A percentile compares a stretch with the other conserved stretches of the same genome.
Conservation (phyloP, 2,888 invertebrate species). For the Drosophila rubida region DNA sequence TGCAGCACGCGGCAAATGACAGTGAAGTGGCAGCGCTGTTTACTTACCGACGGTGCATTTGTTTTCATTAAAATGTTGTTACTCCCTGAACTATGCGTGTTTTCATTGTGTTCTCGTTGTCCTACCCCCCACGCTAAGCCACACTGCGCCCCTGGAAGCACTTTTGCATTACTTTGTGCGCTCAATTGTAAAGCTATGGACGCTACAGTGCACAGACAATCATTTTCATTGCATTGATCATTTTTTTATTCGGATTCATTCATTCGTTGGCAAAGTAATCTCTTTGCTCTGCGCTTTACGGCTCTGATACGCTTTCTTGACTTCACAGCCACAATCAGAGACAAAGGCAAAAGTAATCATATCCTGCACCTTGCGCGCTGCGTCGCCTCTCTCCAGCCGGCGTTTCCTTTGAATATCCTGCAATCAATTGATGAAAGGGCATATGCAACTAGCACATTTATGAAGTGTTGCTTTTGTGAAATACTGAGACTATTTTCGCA, state of each 20-base stretch:
- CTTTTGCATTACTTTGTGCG: slow-evolving; percentile 65
- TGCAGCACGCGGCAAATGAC: slow-evolving; percentile 3
- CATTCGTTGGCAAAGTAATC: slow-evolving; percentile 84
- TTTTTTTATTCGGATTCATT: slow-evolving; percentile 82
- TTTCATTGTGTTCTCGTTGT: slow-evolving; percentile 5
- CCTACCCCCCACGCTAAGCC: background rate
- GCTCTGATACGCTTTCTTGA: slow-evolving; percentile 54
- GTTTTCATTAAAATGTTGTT: slow-evolving; percentile 29
- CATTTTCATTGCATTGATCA: slow-evolving; percentile 82
- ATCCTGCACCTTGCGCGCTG: slow-evolving; percentile 45
- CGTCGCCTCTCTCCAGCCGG: slow-evolving; percentile 21
- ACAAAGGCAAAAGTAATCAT: slow-evolving; percentile 79
- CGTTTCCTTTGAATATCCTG: slow-evolving; percentile 41
- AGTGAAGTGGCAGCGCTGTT: background rate
- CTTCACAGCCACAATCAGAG: slow-evolving; percentile 54
- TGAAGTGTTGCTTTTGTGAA: background rate
- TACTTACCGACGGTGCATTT: background rate
- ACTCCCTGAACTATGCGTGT: slow-evolving; percentile 3
- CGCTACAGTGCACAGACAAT: slow-evolving; percentile 68
- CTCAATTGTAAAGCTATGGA: slow-evolving; percentile 72
- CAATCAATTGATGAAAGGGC: slow-evolving; percentile 1
- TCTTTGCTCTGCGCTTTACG: slow-evolving; percentile 68
- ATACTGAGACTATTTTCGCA: background rate
- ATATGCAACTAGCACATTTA: background rate
- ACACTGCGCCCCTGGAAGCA: slow-evolving; percentile 8